Evolutionary conservation across 2,888 invertebrate species (phyloP).

Genomic region (Hyppa rectilinea): DNA sequence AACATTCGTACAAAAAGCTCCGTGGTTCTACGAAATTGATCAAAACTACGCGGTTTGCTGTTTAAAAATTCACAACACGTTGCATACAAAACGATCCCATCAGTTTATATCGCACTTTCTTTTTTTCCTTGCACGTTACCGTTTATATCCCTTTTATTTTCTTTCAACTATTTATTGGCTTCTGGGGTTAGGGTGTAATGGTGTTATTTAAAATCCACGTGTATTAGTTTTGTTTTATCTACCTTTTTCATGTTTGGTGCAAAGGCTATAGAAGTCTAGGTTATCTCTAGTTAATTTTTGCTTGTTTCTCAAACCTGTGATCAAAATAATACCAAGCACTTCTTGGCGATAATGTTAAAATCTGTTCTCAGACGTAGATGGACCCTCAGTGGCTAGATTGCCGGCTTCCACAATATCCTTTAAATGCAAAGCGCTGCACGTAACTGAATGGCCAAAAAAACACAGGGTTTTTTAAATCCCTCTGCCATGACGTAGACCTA

Average conservation of each 20-base stretch:
- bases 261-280: no score
- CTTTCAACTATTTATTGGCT: conserved; percentile 59
- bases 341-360: conserved; percentile 2
- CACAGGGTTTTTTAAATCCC: not conserved
- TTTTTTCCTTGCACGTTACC: conserved; percentile 54
- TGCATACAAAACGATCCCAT: conserved; percentile 66
- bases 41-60: conserved; percentile 60
- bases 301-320: not conserved
- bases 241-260: not conserved
- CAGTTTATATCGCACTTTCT: conserved; percentile 68
- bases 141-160: conserved; percentile 60
- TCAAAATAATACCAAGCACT: not conserved
- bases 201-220: conserved; percentile 22
- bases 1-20: conserved; percentile 54
- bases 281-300: not conserved
- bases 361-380: not conserved
- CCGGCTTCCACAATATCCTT: conserved; percentile 27
- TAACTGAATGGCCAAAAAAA: conserved; percentile 6
- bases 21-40: conserved; percentile 57
- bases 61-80: conserved; percentile 68
- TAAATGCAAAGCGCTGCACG: conserved; percentile 24
- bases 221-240: not conserved
- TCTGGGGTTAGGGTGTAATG: conserved; percentile 9
- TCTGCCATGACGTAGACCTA: not conserved
- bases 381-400: conserved; percentile 16